These are phyloP conservation scores for Zaprionus davidi DNA, from an alignment of 1,140 invertebrate genomes.

Conservation along the genomic window DNA sequence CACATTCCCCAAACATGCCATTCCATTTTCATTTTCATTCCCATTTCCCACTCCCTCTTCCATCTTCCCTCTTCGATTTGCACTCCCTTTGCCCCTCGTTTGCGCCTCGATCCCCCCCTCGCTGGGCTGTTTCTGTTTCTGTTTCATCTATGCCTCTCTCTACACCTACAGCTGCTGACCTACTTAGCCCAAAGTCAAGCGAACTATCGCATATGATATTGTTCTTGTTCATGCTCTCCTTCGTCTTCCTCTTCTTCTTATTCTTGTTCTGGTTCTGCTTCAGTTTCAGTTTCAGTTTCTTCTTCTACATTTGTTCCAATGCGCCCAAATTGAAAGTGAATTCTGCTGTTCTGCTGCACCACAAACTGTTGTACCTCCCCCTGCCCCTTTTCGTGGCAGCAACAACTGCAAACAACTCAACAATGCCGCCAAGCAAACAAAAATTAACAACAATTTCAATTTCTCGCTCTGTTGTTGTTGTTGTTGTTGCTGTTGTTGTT, in stretches of 20 bases:
- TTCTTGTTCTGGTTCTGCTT: not conserved
- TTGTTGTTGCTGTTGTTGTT: slow-evolving; percentile 25
- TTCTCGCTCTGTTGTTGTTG: slow-evolving; percentile 32
- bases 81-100: not conserved
- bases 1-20: slow-evolving; percentile 25
- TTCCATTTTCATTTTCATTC: slow-evolving; percentile 18
- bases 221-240: slow-evolving; percentile 21
- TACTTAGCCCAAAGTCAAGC: slow-evolving; percentile 78
- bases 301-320: slow-evolving; percentile 58
- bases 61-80: slow-evolving; percentile 13
- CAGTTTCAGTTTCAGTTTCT: slow-evolving; percentile 31
- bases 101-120: not conserved
- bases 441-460: slow-evolving; percentile 79
- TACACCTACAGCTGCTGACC: slow-evolving; percentile 74
- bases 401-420: slow-evolving; percentile 69
- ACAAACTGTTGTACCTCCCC: slow-evolving; percentile 3
- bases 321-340: slow-evolving; percentile 79
- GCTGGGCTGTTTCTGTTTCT: slow-evolving; percentile 12
- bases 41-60: slow-evolving; percentile 12
- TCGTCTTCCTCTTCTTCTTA: not conserved
- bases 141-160: slow-evolving; percentile 62
- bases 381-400: not conserved
- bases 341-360: slow-evolving; percentile 67
- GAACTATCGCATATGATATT: slow-evolving; percentile 42
- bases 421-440: slow-evolving; percentile 74